phyloP scores from a whole-genome alignment of 2,888 invertebrate species.

The Oasisia sp. region DNA sequence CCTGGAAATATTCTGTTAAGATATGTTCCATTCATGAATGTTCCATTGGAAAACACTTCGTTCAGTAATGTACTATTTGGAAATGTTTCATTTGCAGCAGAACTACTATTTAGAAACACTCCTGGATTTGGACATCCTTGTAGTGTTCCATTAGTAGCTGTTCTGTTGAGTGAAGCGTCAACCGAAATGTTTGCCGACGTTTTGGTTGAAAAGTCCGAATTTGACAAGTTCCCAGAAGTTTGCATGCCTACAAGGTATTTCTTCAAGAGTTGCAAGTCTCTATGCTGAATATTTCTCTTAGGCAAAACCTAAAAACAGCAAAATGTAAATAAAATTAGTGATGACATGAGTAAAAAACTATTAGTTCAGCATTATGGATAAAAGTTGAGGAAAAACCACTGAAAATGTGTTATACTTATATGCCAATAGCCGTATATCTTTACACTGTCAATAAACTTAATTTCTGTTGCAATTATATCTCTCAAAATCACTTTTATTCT shows the following conservation, averaged over 20 bases:
- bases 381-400: neutral
- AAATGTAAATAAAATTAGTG: neutral
- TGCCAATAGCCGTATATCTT: too few species aligned
- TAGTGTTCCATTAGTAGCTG: neutral
- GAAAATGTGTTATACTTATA: too few species aligned
- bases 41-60: neutral
- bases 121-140: neutral
- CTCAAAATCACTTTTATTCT: too few species aligned
- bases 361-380: neutral
- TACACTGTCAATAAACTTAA: too few species aligned
- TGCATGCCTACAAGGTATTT: constrained; percentile 9
- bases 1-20: neutral
- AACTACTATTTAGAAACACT: neutral
- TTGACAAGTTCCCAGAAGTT: neutral
- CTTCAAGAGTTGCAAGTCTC: neutral
- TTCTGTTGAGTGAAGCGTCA: neutral
- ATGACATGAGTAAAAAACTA: neutral
- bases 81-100: neutral
- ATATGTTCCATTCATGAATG: neutral
- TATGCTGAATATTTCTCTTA: neutral
- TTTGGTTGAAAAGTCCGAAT: neutral
- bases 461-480: too few species aligned
- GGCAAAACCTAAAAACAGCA: neutral
- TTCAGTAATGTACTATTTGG: neutral
- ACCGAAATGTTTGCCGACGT: neutral